Conservation (phyloP, 2,113 vertebrate species). For the Fregata magnificens region DNA sequence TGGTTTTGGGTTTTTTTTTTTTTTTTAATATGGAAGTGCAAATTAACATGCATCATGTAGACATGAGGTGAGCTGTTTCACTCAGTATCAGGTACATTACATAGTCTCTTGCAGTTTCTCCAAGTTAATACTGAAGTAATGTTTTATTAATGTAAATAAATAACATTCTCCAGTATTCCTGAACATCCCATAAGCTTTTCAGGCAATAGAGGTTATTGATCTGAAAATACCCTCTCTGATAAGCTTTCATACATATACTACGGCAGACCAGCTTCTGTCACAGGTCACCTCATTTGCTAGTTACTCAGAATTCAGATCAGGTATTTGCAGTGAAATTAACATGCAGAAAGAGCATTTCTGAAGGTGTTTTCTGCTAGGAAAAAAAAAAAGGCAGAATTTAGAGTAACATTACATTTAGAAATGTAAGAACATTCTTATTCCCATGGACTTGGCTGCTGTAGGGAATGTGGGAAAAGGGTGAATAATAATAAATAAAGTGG, state of each 20-base stretch:
- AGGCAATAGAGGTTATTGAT: conserved; percentile 43
- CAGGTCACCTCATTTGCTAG: conserved; percentile 58
- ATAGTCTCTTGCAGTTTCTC: neutral
- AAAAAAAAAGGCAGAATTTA: neutral
- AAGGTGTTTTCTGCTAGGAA: conserved; percentile 24
- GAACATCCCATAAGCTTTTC: conserved; percentile 26
- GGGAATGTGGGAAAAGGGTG: neutral
- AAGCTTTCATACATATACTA: conserved; percentile 34
- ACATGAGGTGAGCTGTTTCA: neutral
- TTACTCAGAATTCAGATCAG: conserved; percentile 65
- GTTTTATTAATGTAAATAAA: neutral
- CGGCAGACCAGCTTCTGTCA: conserved; percentile 50
- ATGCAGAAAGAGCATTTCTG: conserved; percentile 30
- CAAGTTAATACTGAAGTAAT: neutral
- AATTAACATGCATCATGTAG: neutral
- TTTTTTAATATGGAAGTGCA: neutral
- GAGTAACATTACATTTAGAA: neutral
- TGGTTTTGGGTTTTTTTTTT: neutral
- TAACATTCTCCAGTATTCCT: conserved; percentile 6
- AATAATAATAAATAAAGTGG: neutral
- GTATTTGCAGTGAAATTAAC: conserved; percentile 63
- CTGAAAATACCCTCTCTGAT: conserved; percentile 35
- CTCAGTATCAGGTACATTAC: neutral
- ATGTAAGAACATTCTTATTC: neutral
- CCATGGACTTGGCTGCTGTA: neutral